phyloP scores from a whole-genome alignment of 37 sponge, comb jelly and placozoan genomes.

The Eunapius fragilis region DNA sequence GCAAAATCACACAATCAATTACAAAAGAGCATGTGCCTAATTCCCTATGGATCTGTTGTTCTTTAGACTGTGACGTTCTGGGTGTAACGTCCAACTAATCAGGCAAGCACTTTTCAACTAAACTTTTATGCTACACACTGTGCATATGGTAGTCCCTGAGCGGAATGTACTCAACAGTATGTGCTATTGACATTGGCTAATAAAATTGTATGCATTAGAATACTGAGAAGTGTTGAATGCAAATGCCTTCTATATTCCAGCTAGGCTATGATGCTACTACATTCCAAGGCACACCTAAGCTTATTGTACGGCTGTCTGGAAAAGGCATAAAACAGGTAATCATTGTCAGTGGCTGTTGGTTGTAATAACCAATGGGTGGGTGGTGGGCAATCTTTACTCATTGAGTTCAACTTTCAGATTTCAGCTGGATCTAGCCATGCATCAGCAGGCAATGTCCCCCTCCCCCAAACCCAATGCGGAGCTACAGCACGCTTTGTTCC shows the following conservation, averaged over 20 bases:
- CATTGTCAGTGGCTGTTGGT: not conserved
- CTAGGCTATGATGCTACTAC: conserved; percentile 51
- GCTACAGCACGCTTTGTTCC: conserved; percentile 44
- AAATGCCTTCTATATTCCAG: conserved; percentile 4
- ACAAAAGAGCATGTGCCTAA: too few relatives aligned
- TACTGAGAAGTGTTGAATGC: not conserved
- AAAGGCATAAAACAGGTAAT: conserved; percentile 63
- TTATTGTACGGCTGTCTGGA: conserved; percentile 45
- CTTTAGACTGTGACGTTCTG: too few relatives aligned
- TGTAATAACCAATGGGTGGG: too few relatives aligned
- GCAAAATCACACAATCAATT: too few relatives aligned
- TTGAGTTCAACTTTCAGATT: conserved; percentile 20
- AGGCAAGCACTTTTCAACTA: not conserved
- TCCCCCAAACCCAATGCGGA: not conserved
- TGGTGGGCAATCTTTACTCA: not conserved
- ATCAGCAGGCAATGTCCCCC: conserved; percentile 34
- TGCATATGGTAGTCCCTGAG: too few relatives aligned
- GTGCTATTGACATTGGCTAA: too few relatives aligned
- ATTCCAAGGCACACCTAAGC: conserved; percentile 44
- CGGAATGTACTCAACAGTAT: too few relatives aligned
- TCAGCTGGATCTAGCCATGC: conserved; percentile 75
- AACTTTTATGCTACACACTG: not conserved
- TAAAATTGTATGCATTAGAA: too few relatives aligned
- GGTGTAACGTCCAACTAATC: too few relatives aligned
- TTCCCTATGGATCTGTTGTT: too few relatives aligned